These are phyloP conservation scores for Macrosteles quadrilineatus DNA, from an alignment of 1,140 invertebrate species.

Conservation along the genomic window DNA sequence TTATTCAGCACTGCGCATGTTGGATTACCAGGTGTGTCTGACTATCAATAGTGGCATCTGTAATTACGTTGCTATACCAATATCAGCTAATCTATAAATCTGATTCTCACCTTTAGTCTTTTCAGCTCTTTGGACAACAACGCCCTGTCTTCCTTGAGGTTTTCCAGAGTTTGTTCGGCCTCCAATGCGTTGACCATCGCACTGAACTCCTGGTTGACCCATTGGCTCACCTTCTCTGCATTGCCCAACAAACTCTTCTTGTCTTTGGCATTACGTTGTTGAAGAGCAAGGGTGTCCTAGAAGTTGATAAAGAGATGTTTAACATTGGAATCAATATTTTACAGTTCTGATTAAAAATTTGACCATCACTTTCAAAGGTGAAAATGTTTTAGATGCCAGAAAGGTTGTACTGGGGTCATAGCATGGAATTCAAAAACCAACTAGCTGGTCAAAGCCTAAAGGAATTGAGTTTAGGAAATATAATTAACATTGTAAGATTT, in stretches of 20 bases:
- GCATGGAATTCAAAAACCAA: too few relatives aligned
- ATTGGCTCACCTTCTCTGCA: conserved; percentile 54
- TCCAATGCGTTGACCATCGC: conserved; percentile 71
- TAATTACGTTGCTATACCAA: not conserved
- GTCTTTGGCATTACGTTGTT: conserved; percentile 52
- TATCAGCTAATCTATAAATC: too few relatives aligned
- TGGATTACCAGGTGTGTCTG: not conserved
- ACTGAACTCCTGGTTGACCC: conserved; percentile 72
- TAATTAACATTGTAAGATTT: too few relatives aligned
- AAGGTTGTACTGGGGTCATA: too few relatives aligned
- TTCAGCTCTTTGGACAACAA: conserved; percentile 54
- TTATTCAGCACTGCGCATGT: not conserved
- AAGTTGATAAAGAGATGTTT: conserved; percentile 32
- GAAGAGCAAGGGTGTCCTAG: conserved; percentile 55
- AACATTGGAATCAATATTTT: too few relatives aligned
- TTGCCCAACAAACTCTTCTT: conserved; percentile 52
- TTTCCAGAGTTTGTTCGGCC: conserved; percentile 71
- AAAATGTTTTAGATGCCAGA: too few relatives aligned
- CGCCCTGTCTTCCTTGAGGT: conserved; percentile 71
- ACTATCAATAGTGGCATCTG: not conserved
- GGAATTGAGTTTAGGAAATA: too few relatives aligned
- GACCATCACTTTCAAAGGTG: too few relatives aligned
- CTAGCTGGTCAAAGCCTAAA: too few relatives aligned
- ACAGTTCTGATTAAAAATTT: not conserved
- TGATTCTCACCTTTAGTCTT: conserved; percentile 17